Base-by-base conservation (phyloP, 2,888 invertebrate species). In the Drosophila sordidapex region DNA sequence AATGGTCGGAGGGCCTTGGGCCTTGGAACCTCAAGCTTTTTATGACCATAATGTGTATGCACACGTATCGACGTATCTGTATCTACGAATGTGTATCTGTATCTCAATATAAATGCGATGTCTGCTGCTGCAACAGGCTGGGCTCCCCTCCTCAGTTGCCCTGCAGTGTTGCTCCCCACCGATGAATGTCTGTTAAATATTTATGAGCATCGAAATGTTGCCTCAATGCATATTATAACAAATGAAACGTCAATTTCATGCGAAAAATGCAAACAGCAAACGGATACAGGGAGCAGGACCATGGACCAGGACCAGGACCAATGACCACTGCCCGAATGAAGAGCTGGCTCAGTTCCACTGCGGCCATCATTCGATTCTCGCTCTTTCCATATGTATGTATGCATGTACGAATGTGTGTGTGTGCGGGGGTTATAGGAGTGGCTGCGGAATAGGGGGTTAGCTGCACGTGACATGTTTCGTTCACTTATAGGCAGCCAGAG, bases 201-300 rank as follows among this genome's bases (percentile, higher is more conserved):
- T 87, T 87, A 86, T 89, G 86, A 87, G 81, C 76, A 87, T 86
- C 83, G 86, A 85, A 89, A 86, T 85, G 86, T 87, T 87, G 88
- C 86, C 86, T 85, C 86, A 81, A 72, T 87, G 85, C 83, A 86
- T 86, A 87, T 87, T 88, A 87, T 81, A 86, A 82, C 85, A 89
- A 86, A 85, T 86, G 88, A 89, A 86, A 90, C 87, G 90, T 89
- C 90, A 86, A 78, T 89, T 89, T 88, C 83, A 80, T 76, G 81
- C 82, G 71, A 72, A 79, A 72, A 79, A 79, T 73, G 79, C 79
- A 84, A 85, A 75, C 72, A 76, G 82, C 65, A 66, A 57, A 29
- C 57, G 29, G 38, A 51, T 52, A 18, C 80, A 63, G 59, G 48
- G 27, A 31, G 59, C 58, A n/a, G n/a, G 13, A 38, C 10, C 18